A percentile compares a stretch with the other conserved stretches of the same genome.
Conservation (phyloP, 2,888 invertebrate species). For the Drosophila pegasa region DNA sequence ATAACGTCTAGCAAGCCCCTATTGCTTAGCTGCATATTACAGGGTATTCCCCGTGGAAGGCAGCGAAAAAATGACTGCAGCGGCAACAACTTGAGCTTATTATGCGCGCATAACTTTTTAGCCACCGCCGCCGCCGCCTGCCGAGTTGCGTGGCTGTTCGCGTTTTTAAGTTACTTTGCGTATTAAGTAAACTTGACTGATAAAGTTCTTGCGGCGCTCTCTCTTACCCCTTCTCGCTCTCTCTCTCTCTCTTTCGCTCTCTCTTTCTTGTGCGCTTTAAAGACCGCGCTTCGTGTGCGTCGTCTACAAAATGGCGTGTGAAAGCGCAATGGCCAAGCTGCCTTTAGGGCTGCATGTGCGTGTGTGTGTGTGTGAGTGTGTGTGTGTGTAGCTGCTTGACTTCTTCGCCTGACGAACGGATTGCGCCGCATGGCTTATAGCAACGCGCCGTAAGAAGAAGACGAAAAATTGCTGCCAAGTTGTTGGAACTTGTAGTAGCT, state of each 20-base stretch:
- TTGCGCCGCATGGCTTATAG: constrained; percentile 51
- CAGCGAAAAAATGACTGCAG: not conserved
- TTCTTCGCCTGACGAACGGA: constrained; percentile 46
- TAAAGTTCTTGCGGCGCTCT: constrained; percentile 61
- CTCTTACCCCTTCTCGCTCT: not conserved
- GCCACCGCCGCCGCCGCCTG: constrained; percentile 5
- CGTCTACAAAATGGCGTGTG: constrained; percentile 52
- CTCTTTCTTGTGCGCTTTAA: constrained; percentile 1
- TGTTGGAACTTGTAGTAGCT: constrained; percentile 51
- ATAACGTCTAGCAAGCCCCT: not conserved
- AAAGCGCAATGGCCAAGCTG: constrained; percentile 37
- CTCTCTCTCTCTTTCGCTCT: not conserved
- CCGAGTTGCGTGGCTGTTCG: constrained; percentile 13
- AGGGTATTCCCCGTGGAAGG: constrained; percentile 15
- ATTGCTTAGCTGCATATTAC: not conserved
- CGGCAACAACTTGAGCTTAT: constrained; percentile 71
- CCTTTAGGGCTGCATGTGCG: not conserved
- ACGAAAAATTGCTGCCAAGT: constrained; percentile 26
- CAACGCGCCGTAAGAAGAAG: constrained; percentile 12
- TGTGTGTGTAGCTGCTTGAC: constrained; percentile 1
- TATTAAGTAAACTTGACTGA: constrained; percentile 81
- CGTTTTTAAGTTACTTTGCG: constrained; percentile 77
- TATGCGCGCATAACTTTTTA: constrained; percentile 76
- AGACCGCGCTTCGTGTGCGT: constrained; percentile 41
- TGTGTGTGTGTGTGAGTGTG: not conserved